These are phyloP conservation scores for Florisuga fusca DNA, from an alignment of 2,797 vertebrate genomes.

Conservation along the genomic window DNA sequence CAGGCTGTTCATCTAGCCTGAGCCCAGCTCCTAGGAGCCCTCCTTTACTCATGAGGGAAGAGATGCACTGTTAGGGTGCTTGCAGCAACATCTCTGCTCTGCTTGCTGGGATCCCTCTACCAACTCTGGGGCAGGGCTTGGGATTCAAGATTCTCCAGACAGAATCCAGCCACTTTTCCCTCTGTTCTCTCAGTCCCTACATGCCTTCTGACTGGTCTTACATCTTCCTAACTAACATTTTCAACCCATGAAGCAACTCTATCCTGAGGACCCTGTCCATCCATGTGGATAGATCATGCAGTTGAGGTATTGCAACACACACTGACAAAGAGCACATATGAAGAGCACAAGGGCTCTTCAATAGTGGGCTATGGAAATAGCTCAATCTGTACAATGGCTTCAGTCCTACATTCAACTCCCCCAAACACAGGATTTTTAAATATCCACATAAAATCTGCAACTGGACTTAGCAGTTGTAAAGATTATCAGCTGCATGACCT, in stretches of 20 bases:
- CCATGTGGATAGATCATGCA: not conserved
- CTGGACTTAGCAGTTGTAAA: not conserved
- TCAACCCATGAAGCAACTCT: not conserved
- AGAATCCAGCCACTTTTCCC: not conserved
- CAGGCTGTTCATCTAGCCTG: not conserved
- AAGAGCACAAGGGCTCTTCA: not conserved
- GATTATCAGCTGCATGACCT: not conserved
- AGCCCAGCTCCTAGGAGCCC: not conserved
- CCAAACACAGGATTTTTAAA: not conserved
- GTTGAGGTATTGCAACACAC: not conserved
- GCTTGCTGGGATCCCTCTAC: not conserved
- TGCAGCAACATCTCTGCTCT: not conserved
- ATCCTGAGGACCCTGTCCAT: not conserved
- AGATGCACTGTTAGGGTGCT: not conserved
- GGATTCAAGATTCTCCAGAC: not conserved
- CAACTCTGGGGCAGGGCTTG: not conserved
- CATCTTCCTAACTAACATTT: not conserved
- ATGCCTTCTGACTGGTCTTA: not conserved
- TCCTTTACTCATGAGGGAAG: not conserved
- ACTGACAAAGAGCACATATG: not conserved
- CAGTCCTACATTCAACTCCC: not conserved
- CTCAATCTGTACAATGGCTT: not conserved
- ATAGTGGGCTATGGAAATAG: not conserved
- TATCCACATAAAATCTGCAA: not conserved
- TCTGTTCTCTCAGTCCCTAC: not conserved